Conservation (phyloP, 53 echinoderm and acorn worm species). For the Henricia sp. region DNA sequence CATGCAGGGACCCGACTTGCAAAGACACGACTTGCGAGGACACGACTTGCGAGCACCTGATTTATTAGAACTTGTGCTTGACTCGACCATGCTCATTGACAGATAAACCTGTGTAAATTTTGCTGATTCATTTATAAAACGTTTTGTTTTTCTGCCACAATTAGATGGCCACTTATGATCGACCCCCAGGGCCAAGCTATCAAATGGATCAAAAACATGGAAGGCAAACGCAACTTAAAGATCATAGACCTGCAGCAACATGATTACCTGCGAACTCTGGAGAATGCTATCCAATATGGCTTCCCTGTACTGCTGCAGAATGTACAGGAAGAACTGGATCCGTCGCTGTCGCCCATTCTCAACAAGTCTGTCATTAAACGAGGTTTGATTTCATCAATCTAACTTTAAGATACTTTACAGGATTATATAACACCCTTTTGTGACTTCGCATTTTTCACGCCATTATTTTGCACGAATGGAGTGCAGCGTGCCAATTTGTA, state of each 20-base stretch:
- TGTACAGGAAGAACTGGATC: slow-evolving; percentile 92
- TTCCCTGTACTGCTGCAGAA: slow-evolving; percentile 96
- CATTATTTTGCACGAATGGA: too few species aligned
- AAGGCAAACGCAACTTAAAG: slow-evolving; percentile 89
- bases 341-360: neutral
- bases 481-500: too few species aligned
- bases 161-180: slow-evolving; percentile 98
- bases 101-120: too few species aligned
- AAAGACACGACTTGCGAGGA: too few species aligned
- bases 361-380: neutral
- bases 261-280: slow-evolving; percentile 86
- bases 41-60: too few species aligned
- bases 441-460: too few species aligned
- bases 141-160: neutral
- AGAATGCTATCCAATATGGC: slow-evolving; percentile 99
- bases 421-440: too few species aligned
- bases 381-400: neutral
- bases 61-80: too few species aligned
- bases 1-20: too few species aligned
- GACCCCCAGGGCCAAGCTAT: slow-evolving; percentile 99
- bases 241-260: slow-evolving; percentile 94
- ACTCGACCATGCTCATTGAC: too few species aligned
- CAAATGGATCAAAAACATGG: slow-evolving; percentile 99
- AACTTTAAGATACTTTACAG: too few species aligned
- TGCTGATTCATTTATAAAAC: too few species aligned